These are phyloP conservation scores for Trichogramma dendrolimi DNA, from an alignment of 2,888 invertebrate species.

Conservation along the genomic window DNA sequence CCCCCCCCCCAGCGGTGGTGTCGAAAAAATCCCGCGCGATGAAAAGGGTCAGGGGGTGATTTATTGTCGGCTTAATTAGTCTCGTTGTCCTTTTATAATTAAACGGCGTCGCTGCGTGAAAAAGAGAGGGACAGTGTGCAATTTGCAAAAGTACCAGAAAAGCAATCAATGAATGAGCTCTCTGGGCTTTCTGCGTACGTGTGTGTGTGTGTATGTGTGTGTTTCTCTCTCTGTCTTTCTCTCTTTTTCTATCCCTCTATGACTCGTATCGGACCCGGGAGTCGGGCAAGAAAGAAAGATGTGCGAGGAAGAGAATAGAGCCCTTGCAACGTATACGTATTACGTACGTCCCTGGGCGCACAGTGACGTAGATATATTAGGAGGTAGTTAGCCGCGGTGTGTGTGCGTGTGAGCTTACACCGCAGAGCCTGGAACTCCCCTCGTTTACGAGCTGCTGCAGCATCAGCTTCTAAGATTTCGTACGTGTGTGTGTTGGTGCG, in stretches of 20 bases:
- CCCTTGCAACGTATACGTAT: conserved; percentile 39
- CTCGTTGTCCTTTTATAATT: conserved; percentile 21
- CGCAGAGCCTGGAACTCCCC: too few species aligned
- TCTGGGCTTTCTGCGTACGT: not conserved
- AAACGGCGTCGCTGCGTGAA: conserved; percentile 9
- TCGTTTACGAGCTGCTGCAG: too few species aligned
- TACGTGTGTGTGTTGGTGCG: too few species aligned
- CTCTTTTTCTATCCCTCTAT: conserved; percentile 2
- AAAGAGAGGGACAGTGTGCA: conserved; percentile 1
- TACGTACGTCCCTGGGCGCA: conserved; percentile 42
- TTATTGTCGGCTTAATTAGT: conserved; percentile 24
- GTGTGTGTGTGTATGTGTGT: not conserved
- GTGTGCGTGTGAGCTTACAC: too few species aligned
- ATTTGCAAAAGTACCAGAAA: conserved; percentile 25
- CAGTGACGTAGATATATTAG: conserved; percentile 35
- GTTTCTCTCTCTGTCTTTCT: not conserved
- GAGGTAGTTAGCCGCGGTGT: conserved; percentile 44
- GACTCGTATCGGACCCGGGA: conserved; percentile 38
- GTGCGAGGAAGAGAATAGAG: conserved; percentile 32
- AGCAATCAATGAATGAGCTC: conserved; percentile 22
- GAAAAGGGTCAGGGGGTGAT: conserved; percentile 1
- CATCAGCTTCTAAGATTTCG: too few species aligned
- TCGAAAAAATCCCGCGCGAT: too few species aligned
- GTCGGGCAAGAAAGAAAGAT: conserved; percentile 44
- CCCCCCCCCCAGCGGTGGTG: too few species aligned